These are phyloP conservation scores for Scaptomyza cyrtandrae DNA, from an alignment of 2,888 invertebrate species.

Conservation along the genomic window DNA sequence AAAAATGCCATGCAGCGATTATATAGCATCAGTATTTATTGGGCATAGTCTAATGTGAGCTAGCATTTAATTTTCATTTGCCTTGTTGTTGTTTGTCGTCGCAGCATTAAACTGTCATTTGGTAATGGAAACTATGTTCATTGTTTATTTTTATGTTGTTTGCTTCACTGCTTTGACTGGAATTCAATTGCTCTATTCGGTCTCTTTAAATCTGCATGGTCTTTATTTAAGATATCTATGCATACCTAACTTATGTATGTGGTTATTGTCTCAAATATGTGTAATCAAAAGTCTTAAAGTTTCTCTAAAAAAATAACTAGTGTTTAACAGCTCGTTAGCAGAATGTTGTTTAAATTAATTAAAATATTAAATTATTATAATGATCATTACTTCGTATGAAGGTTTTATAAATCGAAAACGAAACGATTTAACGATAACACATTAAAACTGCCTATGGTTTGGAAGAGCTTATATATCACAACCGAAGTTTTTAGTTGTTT, in stretches of 20 bases:
- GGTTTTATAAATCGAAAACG: too few relatives aligned
- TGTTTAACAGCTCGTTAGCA: neutral
- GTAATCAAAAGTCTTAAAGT: neutral
- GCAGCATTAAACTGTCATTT: slow-evolving; percentile 36
- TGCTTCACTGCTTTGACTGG: slow-evolving; percentile 20
- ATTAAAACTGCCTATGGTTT: too few relatives aligned
- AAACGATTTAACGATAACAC: too few relatives aligned
- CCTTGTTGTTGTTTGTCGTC: neutral
- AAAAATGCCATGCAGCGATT: slow-evolving; percentile 25
- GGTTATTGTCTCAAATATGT: neutral
- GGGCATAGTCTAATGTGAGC: slow-evolving; percentile 4
- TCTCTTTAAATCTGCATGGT: slow-evolving; percentile 35
- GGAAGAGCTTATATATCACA: too few relatives aligned
- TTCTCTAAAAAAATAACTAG: neutral
- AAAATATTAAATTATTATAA: too few relatives aligned
- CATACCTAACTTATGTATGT: neutral
- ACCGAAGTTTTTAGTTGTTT: too few relatives aligned
- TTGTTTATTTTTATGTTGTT: too few relatives aligned
- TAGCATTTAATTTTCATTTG: neutral
- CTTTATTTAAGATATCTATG: slow-evolving; percentile 15
- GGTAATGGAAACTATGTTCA: slow-evolving; percentile 9
- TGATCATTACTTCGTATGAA: too few relatives aligned
- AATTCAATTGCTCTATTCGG: slow-evolving; percentile 44
- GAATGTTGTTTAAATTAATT: too few relatives aligned
- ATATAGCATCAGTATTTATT: slow-evolving; percentile 14